Base-by-base conservation (phyloP, 2,888 invertebrate species). In the Plebejus anna region DNA sequence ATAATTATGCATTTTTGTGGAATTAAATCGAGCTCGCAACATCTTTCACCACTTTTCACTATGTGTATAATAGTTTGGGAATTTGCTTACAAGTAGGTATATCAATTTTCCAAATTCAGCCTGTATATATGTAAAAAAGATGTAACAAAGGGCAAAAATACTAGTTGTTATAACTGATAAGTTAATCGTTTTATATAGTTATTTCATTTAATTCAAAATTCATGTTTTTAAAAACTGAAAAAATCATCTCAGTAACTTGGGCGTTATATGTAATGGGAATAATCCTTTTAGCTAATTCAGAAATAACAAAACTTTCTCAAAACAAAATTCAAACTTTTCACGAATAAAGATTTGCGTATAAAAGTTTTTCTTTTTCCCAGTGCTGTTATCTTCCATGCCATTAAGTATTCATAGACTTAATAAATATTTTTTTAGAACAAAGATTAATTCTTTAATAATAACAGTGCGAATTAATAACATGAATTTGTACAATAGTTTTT, bases 221-320 rank as follows among this genome's bases (percentile, higher is more conserved):
- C 4, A 55, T 16, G 4, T 47, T n/a, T n/a, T 22, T 9, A 28
- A 11, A 61, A 61, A 4, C 32, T 13, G 32, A 36, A 66, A 61
- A 66, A 66, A 66, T 61, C 1, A 61, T 61, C 32, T 32, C 32
- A 1, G 9, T 13, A 28, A 61, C 28, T 61, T 28, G 22, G 4
- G 11, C 13, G 66, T 13, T 32, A 66, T 22, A 22, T 22, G 22
- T 22, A 22, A 22, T 13, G 66, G 13, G 66, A 66, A 32, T 66
- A 66, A 66, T 32, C 66, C 32, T 66, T 66, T 66, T 66, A 66
- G 32, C 66, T 66, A 13, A 66, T 66, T 66, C 66, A 66, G 66
- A 66, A 66, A 66, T 32, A 66, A 66, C 32, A 32, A 66, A 66
- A 66, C 4, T 32, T 32, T 32, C 9, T 66, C 66, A 32, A 66